Base-by-base conservation (phyloP, 1,140 invertebrate genomes). In the Brachionus sp. region DNA sequence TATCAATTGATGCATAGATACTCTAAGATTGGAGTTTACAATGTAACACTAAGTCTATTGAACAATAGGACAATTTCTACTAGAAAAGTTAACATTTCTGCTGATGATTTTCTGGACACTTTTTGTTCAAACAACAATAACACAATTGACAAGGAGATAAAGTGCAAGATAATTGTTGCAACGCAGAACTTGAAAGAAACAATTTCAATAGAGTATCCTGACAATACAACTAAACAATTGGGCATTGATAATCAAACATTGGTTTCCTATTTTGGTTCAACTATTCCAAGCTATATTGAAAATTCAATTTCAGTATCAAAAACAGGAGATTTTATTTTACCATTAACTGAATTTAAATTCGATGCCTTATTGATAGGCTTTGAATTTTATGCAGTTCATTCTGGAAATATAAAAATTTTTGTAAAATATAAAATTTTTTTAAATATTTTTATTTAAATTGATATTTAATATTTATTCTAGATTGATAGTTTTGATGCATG, bases 271-370 rank as follows among this genome's bases (percentile, higher is more conserved):
- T 66, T 66, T 66, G 64, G 64, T 13, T 13, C 33, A 33, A 29
- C 10, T n/a, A 10, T 66, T 37, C 64, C 64, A 33, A 12, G n/a
- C 7, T 33, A 29, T 12, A 66, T 66, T 33, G 4, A 12, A 66
- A 66, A n/a, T 37, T 25, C 64, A 33, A n/a, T 10, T 13, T 29
- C 25, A 33, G 25, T 66, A 7, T 66, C 29, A n/a, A 33, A 33
- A 33, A n/a, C 33, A 13, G 68, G 68, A 39, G 10, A 7, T 7
- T 73, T 42, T 73, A 19, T 73, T 35, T 39, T 73, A 37, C 68
- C 68, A 42, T 39, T 39, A 12, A 73, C 68, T 39, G 68, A 73
- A 42, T 73, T 73, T 42, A 73, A 73, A 73, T 73, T 16, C 16
- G 68, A 73, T 35, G 13, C 12, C 10, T 73, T 73, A 9, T 19